A percentile compares a stretch with the other conserved stretches of the same genome.
Conservation (phyloP, 2,888 invertebrate species). For the Chymomyza amoena region DNA sequence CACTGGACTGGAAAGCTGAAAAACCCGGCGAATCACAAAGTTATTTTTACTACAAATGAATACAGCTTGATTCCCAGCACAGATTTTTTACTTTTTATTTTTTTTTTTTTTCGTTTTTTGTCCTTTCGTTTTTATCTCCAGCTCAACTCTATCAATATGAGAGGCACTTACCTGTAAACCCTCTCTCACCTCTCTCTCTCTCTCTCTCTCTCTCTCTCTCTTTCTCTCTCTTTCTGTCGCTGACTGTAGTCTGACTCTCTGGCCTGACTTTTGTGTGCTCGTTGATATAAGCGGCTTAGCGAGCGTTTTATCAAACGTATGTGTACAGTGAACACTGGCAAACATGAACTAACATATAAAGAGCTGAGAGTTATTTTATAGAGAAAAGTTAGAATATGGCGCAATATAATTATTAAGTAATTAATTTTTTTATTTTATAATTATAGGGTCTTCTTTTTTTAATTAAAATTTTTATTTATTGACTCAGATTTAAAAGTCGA, state of each 20-base stretch:
- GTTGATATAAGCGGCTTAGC: slow-evolving; percentile 61
- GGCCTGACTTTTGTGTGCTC: slow-evolving; percentile 6
- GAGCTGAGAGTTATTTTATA: no score
- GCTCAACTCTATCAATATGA: slow-evolving; percentile 47
- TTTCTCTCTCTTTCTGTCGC: background rate
- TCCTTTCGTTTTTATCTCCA: slow-evolving; percentile 10
- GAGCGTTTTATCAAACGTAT: slow-evolving; percentile 33
- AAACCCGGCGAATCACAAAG: slow-evolving; percentile 59
- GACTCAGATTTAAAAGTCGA: no score
- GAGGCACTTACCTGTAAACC: slow-evolving; percentile 34
- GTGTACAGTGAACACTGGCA: background rate
- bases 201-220: background rate
- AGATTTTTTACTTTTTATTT: no score
- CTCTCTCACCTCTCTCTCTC: no score
- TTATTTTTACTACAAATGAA: slow-evolving; percentile 71
- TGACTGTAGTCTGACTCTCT: slow-evolving; percentile 18
- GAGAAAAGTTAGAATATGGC: no score
- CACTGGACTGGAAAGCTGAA: slow-evolving; percentile 49
- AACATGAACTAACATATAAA: no score
- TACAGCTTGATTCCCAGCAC: slow-evolving; percentile 27
- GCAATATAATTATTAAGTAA: no score
- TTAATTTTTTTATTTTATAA: no score
- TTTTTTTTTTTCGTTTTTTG: slow-evolving; percentile 1
- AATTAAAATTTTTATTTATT: no score
- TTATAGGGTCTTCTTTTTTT: no score